A percentile compares a stretch with the other conserved stretches of the same genome.
Evolutionary conservation across 2,888 invertebrate genomes (phyloP).

Genomic region (Minunthozetes semirufus): DNA sequence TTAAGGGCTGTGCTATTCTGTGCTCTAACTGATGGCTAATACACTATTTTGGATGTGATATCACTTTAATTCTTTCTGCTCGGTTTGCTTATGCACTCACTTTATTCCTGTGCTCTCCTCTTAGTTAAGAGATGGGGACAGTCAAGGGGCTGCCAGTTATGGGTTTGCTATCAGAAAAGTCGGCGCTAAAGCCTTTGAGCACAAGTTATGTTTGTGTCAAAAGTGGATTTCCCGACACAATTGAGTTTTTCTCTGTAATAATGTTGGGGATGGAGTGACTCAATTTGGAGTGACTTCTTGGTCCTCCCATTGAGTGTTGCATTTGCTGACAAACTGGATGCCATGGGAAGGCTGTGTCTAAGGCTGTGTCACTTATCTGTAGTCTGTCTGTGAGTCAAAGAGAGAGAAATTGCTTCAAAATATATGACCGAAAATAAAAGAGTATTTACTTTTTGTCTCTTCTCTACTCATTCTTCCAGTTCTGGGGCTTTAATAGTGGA

Average conservation of each 20-base stretch:
- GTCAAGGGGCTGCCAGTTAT: too few relatives aligned
- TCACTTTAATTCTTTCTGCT: slow-evolving; percentile 23
- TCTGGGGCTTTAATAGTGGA: not conserved
- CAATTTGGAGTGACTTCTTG: not conserved
- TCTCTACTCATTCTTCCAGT: not conserved
- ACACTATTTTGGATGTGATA: not conserved
- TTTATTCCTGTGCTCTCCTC: not conserved
- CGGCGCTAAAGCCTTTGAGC: too few relatives aligned
- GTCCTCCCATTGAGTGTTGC: not conserved
- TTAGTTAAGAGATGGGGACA: not conserved
- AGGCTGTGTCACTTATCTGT: not conserved
- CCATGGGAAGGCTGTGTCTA: not conserved
- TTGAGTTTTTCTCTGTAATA: too few relatives aligned
- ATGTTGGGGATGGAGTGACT: too few relatives aligned
- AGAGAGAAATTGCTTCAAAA: not conserved
- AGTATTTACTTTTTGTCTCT: slow-evolving; percentile 10
- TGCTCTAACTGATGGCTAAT: not conserved
- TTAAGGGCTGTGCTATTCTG: not conserved
- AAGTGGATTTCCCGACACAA: too few relatives aligned
- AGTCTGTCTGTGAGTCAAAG: not conserved
- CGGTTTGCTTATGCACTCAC: slow-evolving; percentile 28
- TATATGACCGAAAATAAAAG: slow-evolving; percentile 4
- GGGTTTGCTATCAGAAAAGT: too few relatives aligned
- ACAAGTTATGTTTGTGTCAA: too few relatives aligned
- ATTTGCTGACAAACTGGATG: not conserved